Conservation (phyloP, 2,113 vertebrate genomes). For the Sakesphorus luctuosus region DNA sequence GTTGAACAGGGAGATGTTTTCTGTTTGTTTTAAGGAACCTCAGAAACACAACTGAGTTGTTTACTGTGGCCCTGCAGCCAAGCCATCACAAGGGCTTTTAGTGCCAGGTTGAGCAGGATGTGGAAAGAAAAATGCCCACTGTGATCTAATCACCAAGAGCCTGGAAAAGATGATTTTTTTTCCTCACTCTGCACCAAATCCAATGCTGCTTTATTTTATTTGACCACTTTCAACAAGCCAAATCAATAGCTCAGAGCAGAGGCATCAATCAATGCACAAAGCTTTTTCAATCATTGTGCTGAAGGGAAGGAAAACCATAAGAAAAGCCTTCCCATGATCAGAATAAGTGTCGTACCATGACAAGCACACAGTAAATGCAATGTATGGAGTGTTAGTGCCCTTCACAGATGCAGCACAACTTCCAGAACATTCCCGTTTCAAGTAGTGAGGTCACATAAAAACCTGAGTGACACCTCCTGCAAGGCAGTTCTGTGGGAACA, state of each 20-base stretch:
- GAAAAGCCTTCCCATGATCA: not conserved
- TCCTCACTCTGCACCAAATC: not conserved
- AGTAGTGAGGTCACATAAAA: not conserved
- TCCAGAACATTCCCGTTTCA: not conserved
- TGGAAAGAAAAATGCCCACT: not conserved
- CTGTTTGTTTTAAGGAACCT: not conserved
- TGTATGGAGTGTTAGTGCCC: rapidly evolving
- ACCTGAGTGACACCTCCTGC: not conserved
- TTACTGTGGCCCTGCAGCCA: not conserved
- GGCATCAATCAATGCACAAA: constrained; percentile 22
- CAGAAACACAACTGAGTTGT: not conserved
- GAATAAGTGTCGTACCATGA: not conserved
- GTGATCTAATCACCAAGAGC: not conserved
- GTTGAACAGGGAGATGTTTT: not conserved
- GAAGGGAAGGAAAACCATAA: not conserved
- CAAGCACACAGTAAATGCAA: rapidly evolving
- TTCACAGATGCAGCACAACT: not conserved
- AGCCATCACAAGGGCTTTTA: not conserved
- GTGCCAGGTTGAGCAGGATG: not conserved
- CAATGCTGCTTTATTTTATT: constrained; percentile 38
- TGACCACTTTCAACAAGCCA: constrained; percentile 37
- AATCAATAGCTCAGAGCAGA: constrained; percentile 38
- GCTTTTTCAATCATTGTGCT: not conserved
- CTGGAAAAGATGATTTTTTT: constrained; percentile 46
- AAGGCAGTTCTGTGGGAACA: not conserved